Evolutionary conservation across 2,888 invertebrate genomes (phyloP), one percentile per base, ranked within the genome.

Genomic region (Odontomyia ornata): DNA sequence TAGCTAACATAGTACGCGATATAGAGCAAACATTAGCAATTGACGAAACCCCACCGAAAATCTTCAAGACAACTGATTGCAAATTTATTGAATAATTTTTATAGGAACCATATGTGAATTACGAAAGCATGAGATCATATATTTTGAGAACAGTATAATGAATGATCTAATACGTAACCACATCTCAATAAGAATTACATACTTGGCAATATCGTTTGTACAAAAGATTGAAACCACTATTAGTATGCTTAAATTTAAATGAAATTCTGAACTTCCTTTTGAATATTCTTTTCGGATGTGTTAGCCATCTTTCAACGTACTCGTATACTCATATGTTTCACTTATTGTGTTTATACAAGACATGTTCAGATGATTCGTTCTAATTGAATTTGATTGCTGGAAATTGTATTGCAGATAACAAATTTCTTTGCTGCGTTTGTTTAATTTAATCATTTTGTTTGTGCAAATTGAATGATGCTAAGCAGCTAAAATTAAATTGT

Each of bases 41-140:
- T 13, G 11, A n/a, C 56, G n/a, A 56, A 56, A 56, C 11, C 11
- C n/a, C n/a, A 56, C n/a, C n/a, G n/a, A 27, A 60, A 60, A 60
- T 25, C 25, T 9, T 15, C 43, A 18, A 21, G 30, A 9, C 30
- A 28, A 60, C 25, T 25, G 64, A 64, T 25, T 27, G 56, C 56
- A 13, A 69, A 25, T 52, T n/a, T 18, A 72, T n/a, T 15, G 27
- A 36, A 36, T 36, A 36, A 5, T 9, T 36, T 36, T n/a, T n/a
- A n/a, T n/a, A n/a, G n/a, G n/a, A n/a, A n/a, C n/a, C 65, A 65
- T 30, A 36, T 43, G n/a, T 36, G 13, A 18, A 65, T 65, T 72
- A 27, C 52, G 18, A 56, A 72, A 3, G 5, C 52, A 72, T 72
- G 56, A 72, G 71, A n/a, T 72, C 52, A 72, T 72, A 52, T 21